Percentiles rank a stretch among this genome's conserved stretches.
Evolutionary conservation across 2,888 invertebrate genomes (phyloP).

Genomic region (Calephelis perditalis): DNA sequence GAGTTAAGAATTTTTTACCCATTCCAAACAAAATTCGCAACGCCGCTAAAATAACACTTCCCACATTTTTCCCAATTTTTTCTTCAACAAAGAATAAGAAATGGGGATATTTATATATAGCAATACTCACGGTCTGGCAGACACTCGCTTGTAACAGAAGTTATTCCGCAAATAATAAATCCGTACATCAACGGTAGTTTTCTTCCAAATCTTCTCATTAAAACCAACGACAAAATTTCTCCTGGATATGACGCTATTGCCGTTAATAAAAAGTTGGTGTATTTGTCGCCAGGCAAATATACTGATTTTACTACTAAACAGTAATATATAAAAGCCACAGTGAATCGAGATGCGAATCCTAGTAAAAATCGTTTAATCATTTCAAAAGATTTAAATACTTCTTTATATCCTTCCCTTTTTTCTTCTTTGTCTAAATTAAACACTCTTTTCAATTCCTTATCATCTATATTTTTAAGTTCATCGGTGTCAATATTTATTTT

Average conservation of each 20-base stretch:
- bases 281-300: slow-evolving; percentile 58
- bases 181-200: slow-evolving; percentile 51
- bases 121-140: slow-evolving; percentile 45
- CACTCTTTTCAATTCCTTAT: slow-evolving; percentile 44
- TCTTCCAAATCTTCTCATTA: slow-evolving; percentile 61
- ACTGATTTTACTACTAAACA: slow-evolving; percentile 61
- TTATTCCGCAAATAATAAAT: slow-evolving; percentile 43
- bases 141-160: slow-evolving; percentile 46
- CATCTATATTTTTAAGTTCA: slow-evolving; percentile 46
- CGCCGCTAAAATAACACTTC: too few species aligned
- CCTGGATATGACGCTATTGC: slow-evolving; percentile 65
- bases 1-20: too few species aligned
- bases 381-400: slow-evolving; percentile 47
- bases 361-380: slow-evolving; percentile 50
- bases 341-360: slow-evolving; percentile 44
- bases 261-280: slow-evolving; percentile 55
- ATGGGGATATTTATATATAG: too few species aligned
- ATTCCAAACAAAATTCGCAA: too few species aligned
- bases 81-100: too few species aligned
- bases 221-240: slow-evolving; percentile 49
- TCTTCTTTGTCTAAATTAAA: slow-evolving; percentile 41
- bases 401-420: slow-evolving; percentile 42
- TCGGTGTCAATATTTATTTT: slow-evolving; percentile 41
- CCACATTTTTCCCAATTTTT: too few species aligned
- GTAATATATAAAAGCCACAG: slow-evolving; percentile 57